Base-by-base conservation (phyloP, 2,797 vertebrate genomes). In the Leptodactylus fallax region DNA sequence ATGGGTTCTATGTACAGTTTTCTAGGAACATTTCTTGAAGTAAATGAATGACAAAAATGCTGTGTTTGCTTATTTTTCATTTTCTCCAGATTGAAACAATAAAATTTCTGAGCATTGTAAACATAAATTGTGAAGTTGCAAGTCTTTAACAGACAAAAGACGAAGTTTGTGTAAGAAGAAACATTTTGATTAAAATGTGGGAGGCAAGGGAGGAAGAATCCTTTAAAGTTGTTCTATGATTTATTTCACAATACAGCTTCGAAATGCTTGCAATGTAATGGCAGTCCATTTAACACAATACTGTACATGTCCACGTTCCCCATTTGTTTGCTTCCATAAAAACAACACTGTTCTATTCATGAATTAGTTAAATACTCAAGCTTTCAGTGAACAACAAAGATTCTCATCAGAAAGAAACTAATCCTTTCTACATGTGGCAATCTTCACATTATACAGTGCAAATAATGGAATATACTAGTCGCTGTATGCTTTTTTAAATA, bases 391-490 rank as follows among this genome's bases (percentile, higher is more conserved):
- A 74, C 74, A 45, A 36, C 45, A 63, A 87, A 82, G 47, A 82
- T 77, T 84, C 69, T 71, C 14, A 55, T 79, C 72, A 79, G 74
- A 71, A 88, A 72, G 53, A 85, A 79, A 10, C n/a, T 79, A 79
- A 88, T 88, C 53, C 74, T 71, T 88, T 79, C 67, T 88, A 79
- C 81, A 85, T 78, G 63, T 69, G 53, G 49, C 87, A 84, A 79
- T 80, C 61, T 84, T 65, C 69, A 85, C 81, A 85, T 85, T 88
- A 69, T 79, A 88, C 76, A 72, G 13, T 27, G 72, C 63, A 88
- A 88, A 85, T 85, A 85, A 81, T 76, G 3, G 25, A 12, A 58
- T 74, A 36, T 80, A 23, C 51, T 88, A 63, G 82, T 16, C 25
- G 56, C 63, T 45, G 27, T 60, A 36, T 36, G 36, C 58, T 72